These are phyloP conservation scores for Tinea semifulvella DNA, from an alignment of 2,888 invertebrate species.

Conservation along the genomic window DNA sequence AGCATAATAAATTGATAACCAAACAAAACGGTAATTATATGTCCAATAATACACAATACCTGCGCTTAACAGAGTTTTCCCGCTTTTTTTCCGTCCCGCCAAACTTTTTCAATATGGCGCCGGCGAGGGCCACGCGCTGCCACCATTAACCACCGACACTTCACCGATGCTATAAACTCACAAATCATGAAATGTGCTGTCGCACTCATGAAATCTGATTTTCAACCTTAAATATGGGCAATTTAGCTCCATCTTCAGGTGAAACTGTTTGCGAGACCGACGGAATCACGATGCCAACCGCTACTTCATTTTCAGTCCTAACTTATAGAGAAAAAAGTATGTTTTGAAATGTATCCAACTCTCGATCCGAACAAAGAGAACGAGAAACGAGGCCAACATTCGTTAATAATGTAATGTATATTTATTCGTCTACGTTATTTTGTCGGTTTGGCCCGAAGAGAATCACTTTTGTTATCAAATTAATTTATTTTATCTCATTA, in stretches of 20 bases:
- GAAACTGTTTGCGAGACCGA: not conserved
- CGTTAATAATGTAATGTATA: conserved; percentile 67
- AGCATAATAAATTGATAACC: not conserved
- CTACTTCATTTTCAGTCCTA: conserved; percentile 2
- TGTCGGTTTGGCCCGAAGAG: conserved; percentile 36
- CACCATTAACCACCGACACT: conserved; percentile 66
- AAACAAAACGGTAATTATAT: not conserved
- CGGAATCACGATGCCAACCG: conserved; percentile 2
- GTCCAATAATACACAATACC: not conserved
- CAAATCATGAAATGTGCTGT: conserved; percentile 64
- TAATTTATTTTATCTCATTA: no score
- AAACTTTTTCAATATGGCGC: conserved; percentile 66
- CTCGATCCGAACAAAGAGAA: conserved; percentile 60
- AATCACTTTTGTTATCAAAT: conserved; percentile 4
- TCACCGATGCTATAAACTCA: conserved; percentile 67
- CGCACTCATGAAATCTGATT: conserved; percentile 29
- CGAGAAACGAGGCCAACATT: conserved; percentile 64
- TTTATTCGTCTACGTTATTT: conserved; percentile 62
- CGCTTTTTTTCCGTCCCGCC: conserved; percentile 51
- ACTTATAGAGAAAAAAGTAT: not conserved
- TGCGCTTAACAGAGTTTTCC: conserved; percentile 21
- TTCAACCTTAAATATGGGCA: conserved; percentile 25
- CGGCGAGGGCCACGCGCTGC: conserved; percentile 57
- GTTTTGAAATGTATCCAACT: not conserved
- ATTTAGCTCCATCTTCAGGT: conserved; percentile 9